These are phyloP conservation scores for Osmoderma eremita DNA, from an alignment of 2,888 invertebrate species.

Conservation along the genomic window DNA sequence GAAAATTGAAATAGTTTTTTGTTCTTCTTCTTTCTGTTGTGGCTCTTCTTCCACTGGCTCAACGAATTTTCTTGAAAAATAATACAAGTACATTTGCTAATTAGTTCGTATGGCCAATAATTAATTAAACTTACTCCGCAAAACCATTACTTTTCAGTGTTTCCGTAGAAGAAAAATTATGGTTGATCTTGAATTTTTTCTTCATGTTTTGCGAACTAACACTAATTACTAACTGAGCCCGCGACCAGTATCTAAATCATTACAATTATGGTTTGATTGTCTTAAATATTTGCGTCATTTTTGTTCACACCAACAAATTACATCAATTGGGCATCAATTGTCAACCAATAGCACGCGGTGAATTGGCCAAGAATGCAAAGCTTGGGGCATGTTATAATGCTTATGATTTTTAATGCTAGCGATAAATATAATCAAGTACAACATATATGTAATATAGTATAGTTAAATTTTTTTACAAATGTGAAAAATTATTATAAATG, in stretches of 20 bases:
- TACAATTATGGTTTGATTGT: constrained; percentile 20
- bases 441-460: too few relatives aligned
- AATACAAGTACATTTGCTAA: background rate
- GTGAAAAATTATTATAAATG: too few relatives aligned
- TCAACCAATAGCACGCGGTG: constrained; percentile 17
- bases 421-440: too few relatives aligned
- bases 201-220: constrained; percentile 37
- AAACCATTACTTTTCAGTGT: constrained; percentile 39
- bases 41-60: constrained; percentile 24
- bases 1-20: constrained; percentile 33
- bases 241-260: constrained; percentile 19
- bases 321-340: constrained; percentile 33
- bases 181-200: constrained; percentile 40
- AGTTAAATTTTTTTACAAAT: too few relatives aligned
- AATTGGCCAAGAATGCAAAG: constrained; percentile 25
- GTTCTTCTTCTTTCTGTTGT: constrained; percentile 14
- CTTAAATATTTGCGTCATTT: constrained; percentile 35
- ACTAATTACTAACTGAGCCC: constrained; percentile 33
- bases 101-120: constrained; percentile 1
- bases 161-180: constrained; percentile 40
- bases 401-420: background rate
- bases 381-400: background rate
- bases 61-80: constrained; percentile 14
- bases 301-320: constrained; percentile 24
- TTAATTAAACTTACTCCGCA: constrained; percentile 31